Base-by-base conservation (phyloP, 2,888 invertebrate genomes). In the Chouioia cunea region DNA sequence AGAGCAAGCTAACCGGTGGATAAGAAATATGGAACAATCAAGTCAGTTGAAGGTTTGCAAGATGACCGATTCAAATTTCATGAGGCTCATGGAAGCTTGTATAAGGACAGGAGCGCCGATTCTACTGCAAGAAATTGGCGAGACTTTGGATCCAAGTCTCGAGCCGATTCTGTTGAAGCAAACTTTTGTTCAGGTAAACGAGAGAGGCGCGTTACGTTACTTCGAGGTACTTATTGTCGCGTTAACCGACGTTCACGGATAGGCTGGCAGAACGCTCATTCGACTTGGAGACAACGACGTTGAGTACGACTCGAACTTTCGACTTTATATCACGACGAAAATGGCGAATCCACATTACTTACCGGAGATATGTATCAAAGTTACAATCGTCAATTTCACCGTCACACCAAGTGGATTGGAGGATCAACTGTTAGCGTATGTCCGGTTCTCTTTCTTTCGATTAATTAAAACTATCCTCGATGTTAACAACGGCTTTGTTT, bases 1-100 rank as follows among this genome's bases (percentile, higher is more conserved):
- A 83, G 96, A 96, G 82, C 97, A 97, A 90, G 97, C 97, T 0
- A 96, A 95, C 86, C 90, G 94, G 71, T 97, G 97, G 97, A 93
- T 97, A 65, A 91, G 93, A 71, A 94, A 93, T 82, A 93, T 96
- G 92, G 97, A 97, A 83, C 89, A 89, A 20, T 87, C 89, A 0
- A 92, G 93, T 79, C 90, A 92, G 59, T 86, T 97, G 23, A 89
- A 90, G 78, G 90, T 96, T 23, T 90, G 93, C 27, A 96, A 96
- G 86, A 88, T 96, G 77, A 92, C 91, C 0, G 96, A 97, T 81
- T 74, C 89, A 0, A 89, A 88, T 75, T 94, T 94, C 81, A 89
- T 96, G 86, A 88, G 95, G 18, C 87, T 91, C 1, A 85, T 97
- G 73, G 97, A 97, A 86, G 92, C 91, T 83, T 92, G 92, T 71